phyloP scores from a whole-genome alignment of 2,888 invertebrate species.

The Serrognathus titanus region DNA sequence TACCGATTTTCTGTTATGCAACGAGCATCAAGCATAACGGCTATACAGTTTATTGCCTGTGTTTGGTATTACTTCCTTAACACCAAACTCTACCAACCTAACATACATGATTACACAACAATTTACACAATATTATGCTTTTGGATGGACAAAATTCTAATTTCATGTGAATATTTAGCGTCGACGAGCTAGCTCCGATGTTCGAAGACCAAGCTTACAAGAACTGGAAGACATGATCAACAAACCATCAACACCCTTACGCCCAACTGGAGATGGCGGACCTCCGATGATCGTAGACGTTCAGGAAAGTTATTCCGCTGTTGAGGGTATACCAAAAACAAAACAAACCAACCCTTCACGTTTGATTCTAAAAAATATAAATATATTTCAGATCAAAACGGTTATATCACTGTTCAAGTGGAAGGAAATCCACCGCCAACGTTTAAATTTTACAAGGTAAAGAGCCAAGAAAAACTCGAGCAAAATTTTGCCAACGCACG shows the following conservation, averaged over 20 bases:
- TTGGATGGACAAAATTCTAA: background rate
- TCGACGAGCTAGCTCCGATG: conserved; percentile 88
- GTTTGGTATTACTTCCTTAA: background rate
- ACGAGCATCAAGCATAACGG: conserved; percentile 3
- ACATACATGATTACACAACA: background rate
- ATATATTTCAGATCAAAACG: conserved; percentile 72
- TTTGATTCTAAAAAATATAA: conserved; percentile 1
- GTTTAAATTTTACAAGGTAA: conserved; percentile 87
- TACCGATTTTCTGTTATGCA: background rate
- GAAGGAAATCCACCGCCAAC: conserved; percentile 94
- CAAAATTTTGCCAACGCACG: background rate
- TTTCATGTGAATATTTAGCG: conserved; percentile 19
- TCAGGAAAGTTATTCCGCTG: conserved; percentile 91
- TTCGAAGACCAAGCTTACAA: conserved; percentile 84
- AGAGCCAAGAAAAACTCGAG: background rate
- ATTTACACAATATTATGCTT: conserved; percentile 2
- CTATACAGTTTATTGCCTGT: background rate
- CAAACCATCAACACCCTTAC: conserved; percentile 85
- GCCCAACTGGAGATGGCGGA: conserved; percentile 73
- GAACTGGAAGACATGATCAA: conserved; percentile 89
- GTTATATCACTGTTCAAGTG: conserved; percentile 87
- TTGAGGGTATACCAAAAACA: conserved; percentile 73
- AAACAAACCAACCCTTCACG: conserved; percentile 3
- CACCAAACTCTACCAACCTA: conserved; percentile 1
- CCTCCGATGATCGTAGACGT: conserved; percentile 90